Conservation (phyloP, 2,113 vertebrate genomes). For the Caracal caracal region DNA sequence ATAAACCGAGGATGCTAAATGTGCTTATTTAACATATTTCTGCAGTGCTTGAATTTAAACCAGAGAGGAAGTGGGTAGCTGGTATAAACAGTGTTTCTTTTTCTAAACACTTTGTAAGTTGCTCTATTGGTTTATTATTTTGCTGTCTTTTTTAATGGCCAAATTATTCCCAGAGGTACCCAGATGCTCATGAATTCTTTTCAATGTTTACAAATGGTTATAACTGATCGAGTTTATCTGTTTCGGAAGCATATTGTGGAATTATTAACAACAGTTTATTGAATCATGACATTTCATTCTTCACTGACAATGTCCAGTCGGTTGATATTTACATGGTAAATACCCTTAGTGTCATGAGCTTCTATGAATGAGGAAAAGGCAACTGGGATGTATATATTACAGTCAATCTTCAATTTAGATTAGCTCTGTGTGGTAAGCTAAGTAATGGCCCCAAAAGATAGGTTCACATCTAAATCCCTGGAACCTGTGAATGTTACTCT, state of each 20-base stretch:
- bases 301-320: not conserved
- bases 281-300: constrained; percentile 45
- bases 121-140: constrained; percentile 44
- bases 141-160: not conserved
- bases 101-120: constrained; percentile 32
- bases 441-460: not conserved
- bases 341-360: not conserved
- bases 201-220: constrained; percentile 51
- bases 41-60: constrained; percentile 43
- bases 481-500: not conserved
- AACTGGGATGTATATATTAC: not conserved
- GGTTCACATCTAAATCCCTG: not conserved
- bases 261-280: constrained; percentile 41
- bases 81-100: constrained; percentile 41
- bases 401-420: constrained; percentile 26
- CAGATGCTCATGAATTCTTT: constrained; percentile 38
- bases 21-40: constrained; percentile 64
- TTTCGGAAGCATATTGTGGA: constrained; percentile 8
- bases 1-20: constrained; percentile 23
- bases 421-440: not conserved
- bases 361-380: constrained; percentile 39
- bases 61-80: not conserved
- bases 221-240: constrained; percentile 45
- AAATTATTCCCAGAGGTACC: constrained; percentile 51
- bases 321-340: constrained; percentile 24